Evolutionary conservation across 2,888 invertebrate species (phyloP), one percentile per base, ranked within the genome.

Genomic region (Ceramica pisi): DNA sequence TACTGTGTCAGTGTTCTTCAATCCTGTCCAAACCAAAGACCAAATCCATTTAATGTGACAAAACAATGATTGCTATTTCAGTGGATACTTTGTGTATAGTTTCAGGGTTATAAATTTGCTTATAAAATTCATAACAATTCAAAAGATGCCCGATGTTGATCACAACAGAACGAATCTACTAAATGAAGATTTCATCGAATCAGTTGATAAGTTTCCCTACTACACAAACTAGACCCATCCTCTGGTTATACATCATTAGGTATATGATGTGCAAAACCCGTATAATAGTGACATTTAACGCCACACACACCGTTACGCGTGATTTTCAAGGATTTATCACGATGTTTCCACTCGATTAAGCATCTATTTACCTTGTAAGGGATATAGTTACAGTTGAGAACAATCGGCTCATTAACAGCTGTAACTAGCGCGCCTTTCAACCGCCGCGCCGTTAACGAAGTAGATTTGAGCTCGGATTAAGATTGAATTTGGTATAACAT

Each of bases 321-420:
- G 79, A 65, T 73, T 82, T 79, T 80, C 79, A 80, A 80, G 79
- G 79, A 68, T 80, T 82, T 63, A 82, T 82, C 65, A 51, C 78
- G 66, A 79, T 64, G 74, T 82, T 80, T 82, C 82, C 82, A 82
- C 57, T 73, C 74, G 80, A 79, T 80, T 82, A 63, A 68, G 31
- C 79, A 82, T 72, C 63, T 71, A 67, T 81, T 78, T 82, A 79
- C 79, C 80, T 82, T 65, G 80, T 68, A 56, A 82, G 68, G 82
- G 67, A 72, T 82, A 82, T 60, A 77, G 71, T 78, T 82, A 78
- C 79, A 44, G 78, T 67, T 77, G 1, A 53, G 64, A 71, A 78
- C 73, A 82, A 79, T 82, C 35, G 38, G 21, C 50, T 82, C 79
- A 78, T 82, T 82, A 82, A 55, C 26, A 35, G 56, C 64, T 35